Conservation (phyloP, 2,113 vertebrate species). For the Mohoua ochrocephala region DNA sequence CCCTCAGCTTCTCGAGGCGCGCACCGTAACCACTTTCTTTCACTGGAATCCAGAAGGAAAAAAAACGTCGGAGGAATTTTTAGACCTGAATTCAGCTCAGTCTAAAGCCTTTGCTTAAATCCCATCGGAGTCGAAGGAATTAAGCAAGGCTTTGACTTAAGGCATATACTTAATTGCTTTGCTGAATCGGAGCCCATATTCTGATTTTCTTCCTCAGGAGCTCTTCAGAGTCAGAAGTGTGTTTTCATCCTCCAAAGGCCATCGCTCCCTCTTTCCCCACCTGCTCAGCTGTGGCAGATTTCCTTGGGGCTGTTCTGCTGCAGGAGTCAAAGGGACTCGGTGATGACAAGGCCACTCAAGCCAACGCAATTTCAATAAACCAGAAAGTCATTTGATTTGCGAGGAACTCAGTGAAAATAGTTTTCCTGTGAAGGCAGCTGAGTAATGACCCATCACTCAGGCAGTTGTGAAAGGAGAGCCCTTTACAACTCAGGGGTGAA, state of each 20-base stretch:
- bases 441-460: neutral
- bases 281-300: neutral
- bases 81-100: slow-evolving; percentile 34
- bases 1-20: neutral
- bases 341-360: neutral
- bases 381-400: neutral
- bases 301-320: neutral
- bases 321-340: neutral
- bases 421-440: neutral
- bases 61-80: neutral
- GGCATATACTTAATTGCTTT: slow-evolving; percentile 39
- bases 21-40: neutral
- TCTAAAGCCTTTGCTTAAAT: slow-evolving; percentile 31
- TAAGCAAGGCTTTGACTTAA: slow-evolving; percentile 45
- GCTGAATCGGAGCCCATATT: slow-evolving; percentile 41
- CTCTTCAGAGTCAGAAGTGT: neutral
- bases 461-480: neutral
- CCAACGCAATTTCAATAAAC: neutral
- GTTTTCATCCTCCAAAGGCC: neutral
- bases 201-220: neutral
- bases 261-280: neutral
- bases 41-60: neutral
- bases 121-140: slow-evolving; percentile 55
- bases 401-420: neutral
- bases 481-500: neutral